These are phyloP conservation scores for Acleris literana DNA, from an alignment of 2,888 invertebrate species.

Conservation along the genomic window DNA sequence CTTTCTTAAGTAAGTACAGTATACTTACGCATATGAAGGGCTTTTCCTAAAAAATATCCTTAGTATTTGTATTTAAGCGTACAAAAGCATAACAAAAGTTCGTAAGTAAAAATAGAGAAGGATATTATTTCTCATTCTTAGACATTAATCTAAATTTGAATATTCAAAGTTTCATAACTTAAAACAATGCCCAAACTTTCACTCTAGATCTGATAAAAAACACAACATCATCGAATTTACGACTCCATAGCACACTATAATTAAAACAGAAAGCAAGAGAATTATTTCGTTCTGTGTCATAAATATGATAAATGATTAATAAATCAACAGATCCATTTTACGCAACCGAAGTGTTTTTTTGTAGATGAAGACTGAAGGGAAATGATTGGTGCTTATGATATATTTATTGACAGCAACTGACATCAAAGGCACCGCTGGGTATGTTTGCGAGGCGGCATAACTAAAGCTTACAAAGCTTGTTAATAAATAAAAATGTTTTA, in stretches of 20 bases:
- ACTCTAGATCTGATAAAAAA: slow-evolving; percentile 13
- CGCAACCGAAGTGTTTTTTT: slow-evolving; percentile 4
- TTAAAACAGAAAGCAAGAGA: slow-evolving; percentile 16
- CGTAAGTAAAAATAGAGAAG: too few relatives aligned
- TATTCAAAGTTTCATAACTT: too few relatives aligned
- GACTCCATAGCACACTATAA: slow-evolving; percentile 16
- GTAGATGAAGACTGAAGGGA: background rate
- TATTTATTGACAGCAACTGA: background rate
- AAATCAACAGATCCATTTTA: slow-evolving; percentile 50
- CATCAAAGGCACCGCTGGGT: too few relatives aligned
- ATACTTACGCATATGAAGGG: too few relatives aligned
- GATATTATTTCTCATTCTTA: too few relatives aligned
- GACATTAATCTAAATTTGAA: background rate
- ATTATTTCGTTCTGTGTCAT: slow-evolving; percentile 42
- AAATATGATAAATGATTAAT: slow-evolving; percentile 64
- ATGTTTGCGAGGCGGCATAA: too few relatives aligned
- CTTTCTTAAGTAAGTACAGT: too few relatives aligned
- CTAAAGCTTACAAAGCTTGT: too few relatives aligned
- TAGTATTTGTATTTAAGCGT: too few relatives aligned
- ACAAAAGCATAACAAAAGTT: too few relatives aligned
- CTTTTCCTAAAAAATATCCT: too few relatives aligned
- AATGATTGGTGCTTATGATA: background rate
- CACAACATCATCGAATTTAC: slow-evolving; percentile 12
- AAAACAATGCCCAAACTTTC: slow-evolving; percentile 20
- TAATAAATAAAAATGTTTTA: too few relatives aligned